Percentiles rank a stretch among this genome's conserved stretches.
phyloP scores from a whole-genome alignment of 2,797 vertebrate genomes.

The Falco berigora region DNA sequence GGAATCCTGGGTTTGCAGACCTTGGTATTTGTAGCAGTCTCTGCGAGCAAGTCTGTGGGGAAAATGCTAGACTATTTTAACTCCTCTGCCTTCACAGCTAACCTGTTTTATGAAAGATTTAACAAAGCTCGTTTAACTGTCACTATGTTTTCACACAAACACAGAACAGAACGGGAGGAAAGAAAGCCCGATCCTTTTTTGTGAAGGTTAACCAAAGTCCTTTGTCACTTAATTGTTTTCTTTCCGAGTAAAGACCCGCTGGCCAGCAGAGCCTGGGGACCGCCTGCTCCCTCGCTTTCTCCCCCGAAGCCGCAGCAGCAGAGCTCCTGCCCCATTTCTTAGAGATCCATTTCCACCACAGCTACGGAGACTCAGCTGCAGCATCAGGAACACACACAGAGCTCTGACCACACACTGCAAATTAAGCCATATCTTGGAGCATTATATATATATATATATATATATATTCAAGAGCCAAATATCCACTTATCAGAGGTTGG shows the following conservation, averaged over 20 bases:
- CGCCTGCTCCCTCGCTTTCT: not conserved
- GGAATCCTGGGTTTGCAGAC: not conserved
- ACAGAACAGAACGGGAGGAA: not conserved
- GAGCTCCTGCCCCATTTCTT: not conserved
- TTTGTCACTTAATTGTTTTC: not conserved
- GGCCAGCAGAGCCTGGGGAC: fast-evolving
- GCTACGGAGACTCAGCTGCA: not conserved
- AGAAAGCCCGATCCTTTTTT: not conserved
- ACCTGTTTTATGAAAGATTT: not conserved
- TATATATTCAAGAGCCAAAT: not conserved
- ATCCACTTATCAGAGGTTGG: not conserved
- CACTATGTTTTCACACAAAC: not conserved
- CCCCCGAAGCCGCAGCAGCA: not conserved
- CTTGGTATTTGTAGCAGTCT: not conserved
- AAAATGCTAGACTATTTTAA: not conserved
- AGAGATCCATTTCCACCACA: not conserved
- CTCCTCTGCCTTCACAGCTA: not conserved
- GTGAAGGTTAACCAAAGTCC: not conserved
- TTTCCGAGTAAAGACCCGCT: not conserved
- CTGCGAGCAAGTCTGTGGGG: not conserved
- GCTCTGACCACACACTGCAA: not conserved
- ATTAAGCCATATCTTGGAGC: not conserved
- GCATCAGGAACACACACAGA: not conserved
- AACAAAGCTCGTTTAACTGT: not conserved
- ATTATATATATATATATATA: no score